Evolutionary conservation across 2,113 vertebrate genomes (phyloP).

Genomic region (Notiomystis cincta): DNA sequence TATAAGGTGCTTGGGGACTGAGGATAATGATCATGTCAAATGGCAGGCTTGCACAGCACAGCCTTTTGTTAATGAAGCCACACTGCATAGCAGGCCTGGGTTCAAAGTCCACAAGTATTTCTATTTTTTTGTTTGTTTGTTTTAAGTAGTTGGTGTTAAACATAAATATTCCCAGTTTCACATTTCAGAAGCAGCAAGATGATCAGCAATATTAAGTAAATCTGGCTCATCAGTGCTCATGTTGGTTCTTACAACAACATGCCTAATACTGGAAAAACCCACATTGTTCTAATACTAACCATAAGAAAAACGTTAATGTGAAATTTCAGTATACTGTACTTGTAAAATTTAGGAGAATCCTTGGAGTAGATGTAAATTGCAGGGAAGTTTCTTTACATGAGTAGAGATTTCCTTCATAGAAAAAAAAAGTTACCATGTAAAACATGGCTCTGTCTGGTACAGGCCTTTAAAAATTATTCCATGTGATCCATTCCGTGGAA

Average conservation of each 20-base stretch:
- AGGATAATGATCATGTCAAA: neutral
- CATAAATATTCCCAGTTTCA: neutral
- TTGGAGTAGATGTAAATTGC: neutral
- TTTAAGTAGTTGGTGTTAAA: neutral
- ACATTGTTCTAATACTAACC: neutral
- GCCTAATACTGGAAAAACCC: neutral
- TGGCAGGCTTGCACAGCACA: neutral
- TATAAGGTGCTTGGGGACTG: neutral
- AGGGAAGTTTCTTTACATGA: neutral
- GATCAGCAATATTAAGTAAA: neutral
- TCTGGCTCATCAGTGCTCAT: neutral
- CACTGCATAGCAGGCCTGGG: neutral
- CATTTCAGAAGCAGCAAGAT: neutral
- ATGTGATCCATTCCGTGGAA: neutral
- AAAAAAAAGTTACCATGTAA: neutral
- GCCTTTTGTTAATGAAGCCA: neutral
- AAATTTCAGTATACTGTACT: neutral
- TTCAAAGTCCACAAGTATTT: neutral
- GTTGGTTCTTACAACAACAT: neutral
- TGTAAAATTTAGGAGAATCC: neutral
- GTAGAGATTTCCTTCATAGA: neutral
- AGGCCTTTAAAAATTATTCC: neutral
- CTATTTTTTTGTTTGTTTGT: neutral
- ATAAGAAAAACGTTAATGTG: neutral
- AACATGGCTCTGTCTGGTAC: neutral